These are phyloP conservation scores for Wasmannia auropunctata DNA, from an alignment of 1,140 invertebrate genomes.

Conservation along the genomic window DNA sequence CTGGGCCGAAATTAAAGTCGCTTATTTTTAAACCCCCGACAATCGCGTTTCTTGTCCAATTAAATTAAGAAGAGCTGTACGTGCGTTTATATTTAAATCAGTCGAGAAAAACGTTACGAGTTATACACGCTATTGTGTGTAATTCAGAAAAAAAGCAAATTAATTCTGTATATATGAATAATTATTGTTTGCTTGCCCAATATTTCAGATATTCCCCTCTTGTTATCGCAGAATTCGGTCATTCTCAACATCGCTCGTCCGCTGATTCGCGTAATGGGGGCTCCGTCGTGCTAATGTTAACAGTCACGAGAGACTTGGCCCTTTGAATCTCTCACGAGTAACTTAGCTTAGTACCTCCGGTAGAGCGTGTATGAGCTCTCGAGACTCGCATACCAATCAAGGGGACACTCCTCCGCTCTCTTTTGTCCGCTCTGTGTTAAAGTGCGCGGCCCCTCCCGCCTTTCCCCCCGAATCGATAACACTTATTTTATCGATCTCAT, in stretches of 20 bases:
- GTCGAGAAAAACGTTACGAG: neutral
- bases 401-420: conserved; percentile 68
- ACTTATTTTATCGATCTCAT: conserved; percentile 69
- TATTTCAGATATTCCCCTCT: neutral
- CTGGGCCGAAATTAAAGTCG: neutral
- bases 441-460: conserved; percentile 35
- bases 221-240: neutral
- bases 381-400: conserved; percentile 72
- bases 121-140: no score
- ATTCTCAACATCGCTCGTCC: neutral
- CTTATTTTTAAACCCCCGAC: neutral
- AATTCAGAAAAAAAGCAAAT: neutral
- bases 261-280: conserved; percentile 19
- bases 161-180: neutral
- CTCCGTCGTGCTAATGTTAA: conserved; percentile 43
- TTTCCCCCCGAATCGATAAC: conserved; percentile 63
- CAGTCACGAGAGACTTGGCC: conserved; percentile 41
- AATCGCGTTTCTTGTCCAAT: neutral
- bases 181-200: neutral
- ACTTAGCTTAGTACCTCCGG: conserved; percentile 63
- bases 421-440: conserved; percentile 63
- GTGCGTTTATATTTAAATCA: no score
- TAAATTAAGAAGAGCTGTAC: neutral
- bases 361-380: conserved; percentile 70
- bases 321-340: conserved; percentile 62